Base-by-base conservation (phyloP, 1,140 invertebrate species). In the Brachionus asplanchnoidis region DNA sequence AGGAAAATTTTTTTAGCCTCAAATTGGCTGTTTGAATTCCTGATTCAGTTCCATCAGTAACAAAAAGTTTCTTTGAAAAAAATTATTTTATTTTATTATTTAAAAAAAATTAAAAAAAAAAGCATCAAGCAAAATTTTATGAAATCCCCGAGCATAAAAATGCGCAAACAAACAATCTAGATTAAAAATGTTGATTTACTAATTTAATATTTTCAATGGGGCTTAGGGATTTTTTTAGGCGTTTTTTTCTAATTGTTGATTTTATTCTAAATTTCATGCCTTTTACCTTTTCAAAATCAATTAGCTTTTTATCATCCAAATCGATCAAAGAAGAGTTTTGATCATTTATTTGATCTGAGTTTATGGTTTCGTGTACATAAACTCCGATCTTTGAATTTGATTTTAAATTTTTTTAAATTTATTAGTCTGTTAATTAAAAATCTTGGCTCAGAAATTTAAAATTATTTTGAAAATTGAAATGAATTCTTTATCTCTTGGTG, bases 31-130 rank as follows among this genome's bases (percentile, higher is more conserved):
- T 26, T 36, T 26, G n/a, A 40, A 17, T 36, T 26, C 50, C 26
- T 82, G 56, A 40, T 11, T 60, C 79, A 53, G 11, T 78, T 42
- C 11, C 68, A n/a, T 68, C 53, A 44, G 36, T 12, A 7, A 14
- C 53, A 82, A 82, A 68, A 32, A 82, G 26, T 50, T 28, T 77
- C 73, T 77, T 77, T 40, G 20, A 75, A 77, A 77, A 20, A 77
- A 75, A 23, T 20, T 32, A 2, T 73, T 17, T n/a, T 32, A 12
- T 70, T 12, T n/a, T 7, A 73, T 73, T 40, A 6, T 73, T 40
- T 73, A 68, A 40, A 6, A 73, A 17, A 20, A 40, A 20, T 73
- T 44, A 0, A 3, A 36, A 36, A n/a, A 36, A n/a, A 36, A 70
- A 70, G 28, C 66, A 73, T 32, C 28, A 46, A 73, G 68, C 68